A percentile compares a stretch with the other conserved stretches of the same genome.
Evolutionary conservation across 2,888 invertebrate genomes (phyloP).

Genomic region (Drosophila borealis): DNA sequence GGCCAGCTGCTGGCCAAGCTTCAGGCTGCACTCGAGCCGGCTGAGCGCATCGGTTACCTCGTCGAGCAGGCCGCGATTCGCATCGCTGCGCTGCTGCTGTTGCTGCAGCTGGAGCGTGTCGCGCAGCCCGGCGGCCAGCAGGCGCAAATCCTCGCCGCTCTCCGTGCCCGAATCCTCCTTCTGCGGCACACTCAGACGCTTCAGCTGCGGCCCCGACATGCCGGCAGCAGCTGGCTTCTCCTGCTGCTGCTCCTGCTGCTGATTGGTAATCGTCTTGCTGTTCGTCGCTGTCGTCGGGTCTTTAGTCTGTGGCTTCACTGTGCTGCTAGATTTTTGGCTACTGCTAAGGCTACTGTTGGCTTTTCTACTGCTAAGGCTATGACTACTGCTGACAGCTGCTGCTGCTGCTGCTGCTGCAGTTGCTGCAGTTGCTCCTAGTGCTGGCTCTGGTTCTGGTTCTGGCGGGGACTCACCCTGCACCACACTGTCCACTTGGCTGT

Average conservation of each 20-base stretch:
- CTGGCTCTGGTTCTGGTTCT: slow-evolving; percentile 43
- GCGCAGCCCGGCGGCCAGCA: slow-evolving; percentile 86
- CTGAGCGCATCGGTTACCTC: slow-evolving; percentile 92
- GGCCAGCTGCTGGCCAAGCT: slow-evolving; percentile 86
- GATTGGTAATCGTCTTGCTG: slow-evolving; percentile 1
- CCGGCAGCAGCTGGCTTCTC: slow-evolving; percentile 35
- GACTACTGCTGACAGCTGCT: slow-evolving; percentile 55
- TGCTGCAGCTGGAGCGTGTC: slow-evolving; percentile 86
- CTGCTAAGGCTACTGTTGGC: slow-evolving; percentile 38
- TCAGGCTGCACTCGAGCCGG: slow-evolving; percentile 90
- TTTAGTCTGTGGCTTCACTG: slow-evolving; percentile 41
- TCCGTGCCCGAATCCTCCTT: slow-evolving; percentile 89
- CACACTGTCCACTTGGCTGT: slow-evolving; percentile 54
- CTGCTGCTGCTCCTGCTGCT: background rate
- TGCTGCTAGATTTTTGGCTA: slow-evolving; percentile 54
- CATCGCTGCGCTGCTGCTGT: slow-evolving; percentile 83
- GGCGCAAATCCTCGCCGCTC: slow-evolving; percentile 89
- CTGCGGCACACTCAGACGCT: slow-evolving; percentile 82
- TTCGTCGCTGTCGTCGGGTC: slow-evolving; percentile 69
- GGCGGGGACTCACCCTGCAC: slow-evolving; percentile 91
- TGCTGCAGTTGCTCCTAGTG: slow-evolving; percentile 23
- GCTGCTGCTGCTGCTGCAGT: slow-evolving; percentile 45
- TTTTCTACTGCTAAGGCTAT: slow-evolving; percentile 51
- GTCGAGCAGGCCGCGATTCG: slow-evolving; percentile 87
- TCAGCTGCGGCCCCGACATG: slow-evolving; percentile 48